These are phyloP conservation scores for Urocyon cinereoargenteus DNA, from an alignment of 2,797 vertebrate species.

Conservation along the genomic window DNA sequence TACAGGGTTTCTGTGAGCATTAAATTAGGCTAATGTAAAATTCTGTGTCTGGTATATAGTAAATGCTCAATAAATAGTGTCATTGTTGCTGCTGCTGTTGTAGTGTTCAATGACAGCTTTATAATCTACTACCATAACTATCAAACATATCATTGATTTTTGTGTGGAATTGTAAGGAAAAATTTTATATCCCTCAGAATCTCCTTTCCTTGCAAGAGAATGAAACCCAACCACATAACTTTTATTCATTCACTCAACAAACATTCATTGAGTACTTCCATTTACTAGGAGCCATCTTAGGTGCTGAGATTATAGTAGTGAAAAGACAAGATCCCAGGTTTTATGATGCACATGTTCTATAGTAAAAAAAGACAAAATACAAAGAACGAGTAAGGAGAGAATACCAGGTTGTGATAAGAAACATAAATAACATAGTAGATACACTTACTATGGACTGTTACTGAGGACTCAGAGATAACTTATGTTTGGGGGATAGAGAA, in stretches of 20 bases:
- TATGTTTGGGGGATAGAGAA: not conserved
- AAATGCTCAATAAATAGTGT: not conserved
- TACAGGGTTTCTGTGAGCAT: not conserved
- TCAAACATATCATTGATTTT: constrained; percentile 46
- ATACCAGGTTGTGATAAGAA: not conserved
- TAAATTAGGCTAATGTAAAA: not conserved
- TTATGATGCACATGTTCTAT: constrained; percentile 5
- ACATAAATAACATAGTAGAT: not conserved
- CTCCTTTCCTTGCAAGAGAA: constrained; percentile 52
- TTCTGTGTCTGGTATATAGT: not conserved
- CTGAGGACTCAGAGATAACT: constrained; percentile 24
- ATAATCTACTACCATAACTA: constrained; percentile 40
- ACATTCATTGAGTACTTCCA: not conserved
- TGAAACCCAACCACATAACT: constrained; percentile 40
- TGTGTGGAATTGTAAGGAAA: constrained; percentile 6
- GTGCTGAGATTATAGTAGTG: not conserved
- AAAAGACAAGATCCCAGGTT: not conserved
- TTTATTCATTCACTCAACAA: constrained; percentile 31
- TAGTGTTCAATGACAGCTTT: not conserved
- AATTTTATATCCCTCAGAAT: constrained; percentile 2
- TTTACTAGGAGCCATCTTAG: constrained; percentile 11
- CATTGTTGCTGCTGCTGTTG: not conserved
- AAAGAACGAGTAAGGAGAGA: constrained; percentile 34
- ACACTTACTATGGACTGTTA: not conserved
- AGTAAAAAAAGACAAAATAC: constrained; percentile 11